Base-by-base conservation (phyloP, 2,888 invertebrate genomes). In the Invenusta paracnida region DNA sequence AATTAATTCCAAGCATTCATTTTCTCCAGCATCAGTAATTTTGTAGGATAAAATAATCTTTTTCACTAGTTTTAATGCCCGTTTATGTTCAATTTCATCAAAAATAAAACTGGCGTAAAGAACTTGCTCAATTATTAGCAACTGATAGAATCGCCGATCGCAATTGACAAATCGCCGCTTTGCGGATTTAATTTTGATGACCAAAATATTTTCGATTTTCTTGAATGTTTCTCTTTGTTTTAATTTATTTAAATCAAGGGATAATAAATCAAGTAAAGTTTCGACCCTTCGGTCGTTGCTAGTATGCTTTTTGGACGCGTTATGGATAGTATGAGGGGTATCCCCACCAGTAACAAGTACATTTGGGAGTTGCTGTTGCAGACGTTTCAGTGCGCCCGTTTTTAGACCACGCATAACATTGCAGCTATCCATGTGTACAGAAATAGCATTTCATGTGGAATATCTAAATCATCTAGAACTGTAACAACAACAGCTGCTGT, bases 391-490 rank as follows among this genome's bases (percentile, higher is more conserved):
- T 2, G n/a, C 79, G 28, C 79, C 79, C 5, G 79, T 11, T 27
- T 27, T 23, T 2, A 79, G 2, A 25, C 79, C 79, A 2, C 79
- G 5, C 79, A 79, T 79, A 23, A 79, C 79, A 79, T 25, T 79
- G n/a, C 79, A 79, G n/a, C 79, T 79, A 27, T 79, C 79, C 79
- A 79, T 79, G n/a, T n/a, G 79, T 2, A 79, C n/a, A n/a, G 79
- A 79, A 79, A 79, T n/a, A 79, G n/a, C 5, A 27, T 23, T 79
- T 79, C 79, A 23, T 11, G 5, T 11, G 25, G 23, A 79, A 79
- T 79, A 11, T 79, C n/a, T 27, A 79, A 79, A 5, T n/a, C n/a
- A 11, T 79, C 5, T 2, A 79, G n/a, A 23, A 79, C 79, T 11
- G 2, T n/a, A 27, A 25, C 5, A 79, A 79, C 79, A 23, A n/a